These are phyloP conservation scores for Heliothis subflexa DNA, from an alignment of 1,140 invertebrate genomes.

Conservation along the genomic window DNA sequence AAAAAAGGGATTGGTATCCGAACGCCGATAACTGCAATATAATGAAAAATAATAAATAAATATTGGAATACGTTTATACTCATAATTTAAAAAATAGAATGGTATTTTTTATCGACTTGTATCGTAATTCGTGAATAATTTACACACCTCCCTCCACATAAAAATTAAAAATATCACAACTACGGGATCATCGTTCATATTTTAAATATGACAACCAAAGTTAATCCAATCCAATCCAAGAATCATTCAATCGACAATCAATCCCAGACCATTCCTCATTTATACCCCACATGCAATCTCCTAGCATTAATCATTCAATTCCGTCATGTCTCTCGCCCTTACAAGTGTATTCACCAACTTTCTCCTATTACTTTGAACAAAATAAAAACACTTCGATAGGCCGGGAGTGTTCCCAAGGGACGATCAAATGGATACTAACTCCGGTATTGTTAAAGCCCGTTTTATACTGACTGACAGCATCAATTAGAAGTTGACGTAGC, in stretches of 20 bases:
- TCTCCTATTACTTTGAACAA: slow-evolving; percentile 42
- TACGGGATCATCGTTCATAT: no score
- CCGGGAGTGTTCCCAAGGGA: slow-evolving; percentile 63
- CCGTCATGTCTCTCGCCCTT: neutral
- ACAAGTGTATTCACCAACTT: slow-evolving; percentile 31
- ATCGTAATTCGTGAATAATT: no score
- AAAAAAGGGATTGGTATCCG: no score
- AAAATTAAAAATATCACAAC: no score
- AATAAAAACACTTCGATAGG: slow-evolving; percentile 65
- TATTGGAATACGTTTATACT: no score
- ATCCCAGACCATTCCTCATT: neutral
- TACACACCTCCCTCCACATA: no score
- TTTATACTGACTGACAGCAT: slow-evolving; percentile 81
- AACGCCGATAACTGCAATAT: no score
- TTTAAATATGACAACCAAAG: no score
- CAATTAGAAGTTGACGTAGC: slow-evolving; percentile 78
- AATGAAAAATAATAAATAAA: neutral
- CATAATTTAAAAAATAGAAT: no score
- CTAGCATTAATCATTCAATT: slow-evolving; percentile 17
- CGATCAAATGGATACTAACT: slow-evolving; percentile 67
- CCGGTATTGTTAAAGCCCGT: slow-evolving; percentile 59
- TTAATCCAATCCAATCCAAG: no score
- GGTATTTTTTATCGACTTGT: no score
- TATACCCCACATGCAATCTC: neutral
- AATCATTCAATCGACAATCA: no score